Base-by-base conservation (phyloP, 2,888 invertebrate genomes). In the Girardia tigrina region DNA sequence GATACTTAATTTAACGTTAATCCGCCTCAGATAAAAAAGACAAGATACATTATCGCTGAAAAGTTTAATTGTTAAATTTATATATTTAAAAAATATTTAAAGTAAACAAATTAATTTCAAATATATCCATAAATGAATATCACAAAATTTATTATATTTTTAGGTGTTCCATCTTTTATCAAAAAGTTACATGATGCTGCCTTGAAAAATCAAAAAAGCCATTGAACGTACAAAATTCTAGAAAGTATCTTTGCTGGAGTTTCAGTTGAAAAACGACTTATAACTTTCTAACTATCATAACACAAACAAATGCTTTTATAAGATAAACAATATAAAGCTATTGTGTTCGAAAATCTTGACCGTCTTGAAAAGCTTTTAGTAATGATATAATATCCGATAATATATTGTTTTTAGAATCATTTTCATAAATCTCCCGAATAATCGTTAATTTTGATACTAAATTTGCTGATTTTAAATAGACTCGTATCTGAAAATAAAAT, bases 381-480 rank as follows among this genome's bases (percentile, higher is more conserved):
- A 56, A 56, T 56, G 56, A 56, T 56, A 56, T n/a, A 8, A 56
- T 56, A 56, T 56, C 56, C 56, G n/a, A 56, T n/a, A 56, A 56
- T 56, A 56, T 6, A 56, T 16, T 23, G 23, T 56, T 56, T 56
- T 56, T 56, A 4, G 56, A 56, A 56, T 56, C 56, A 56, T 56
- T 56, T 56, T 56, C 56, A 56, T 56, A 56, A 56, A 56, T 56
- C 23, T 56, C 56, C 23, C 56, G 4, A n/a, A 56, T n/a, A 56
- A 6, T 56, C n/a, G n/a, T 16, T 56, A 56, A 56, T 56, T 56
- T 56, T 8, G 56, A 12, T n/a, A 23, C 56, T n/a, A 56, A 4
- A n/a, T 56, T 56, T 20, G 56, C 56, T 56, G 56, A 56, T 56
- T 56, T 56, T n/a, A 56, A 16, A 16, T 56, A 56, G 4, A 56